phyloP scores from a whole-genome alignment of 2,113 vertebrate genomes.

The Rhagologus leucostigma region DNA sequence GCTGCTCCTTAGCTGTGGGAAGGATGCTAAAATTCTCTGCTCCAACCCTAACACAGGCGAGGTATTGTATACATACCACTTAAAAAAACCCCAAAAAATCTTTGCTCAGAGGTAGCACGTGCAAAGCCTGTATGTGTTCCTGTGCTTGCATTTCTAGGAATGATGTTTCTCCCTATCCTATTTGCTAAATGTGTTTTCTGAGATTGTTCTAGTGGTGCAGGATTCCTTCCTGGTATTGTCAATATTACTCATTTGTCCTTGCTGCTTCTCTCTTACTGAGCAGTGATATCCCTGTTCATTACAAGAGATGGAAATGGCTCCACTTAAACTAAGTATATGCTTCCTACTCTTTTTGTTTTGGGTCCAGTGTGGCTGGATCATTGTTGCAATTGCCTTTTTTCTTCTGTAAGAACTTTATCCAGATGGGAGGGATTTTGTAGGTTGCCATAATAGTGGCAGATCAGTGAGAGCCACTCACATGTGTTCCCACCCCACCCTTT shows the following conservation, averaged over 20 bases:
- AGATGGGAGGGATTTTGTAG: background rate
- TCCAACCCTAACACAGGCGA: constrained; percentile 95
- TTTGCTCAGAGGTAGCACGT: background rate
- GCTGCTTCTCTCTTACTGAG: background rate
- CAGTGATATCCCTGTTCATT: background rate
- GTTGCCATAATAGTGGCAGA: background rate
- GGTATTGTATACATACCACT: constrained; percentile 65
- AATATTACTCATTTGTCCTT: background rate
- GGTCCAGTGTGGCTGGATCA: background rate
- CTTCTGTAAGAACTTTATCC: background rate
- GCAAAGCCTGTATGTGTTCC: background rate
- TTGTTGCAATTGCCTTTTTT: background rate
- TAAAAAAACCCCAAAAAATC: background rate
- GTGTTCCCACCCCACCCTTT: background rate
- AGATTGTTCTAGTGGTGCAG: background rate
- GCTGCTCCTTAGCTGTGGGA: constrained; percentile 91
- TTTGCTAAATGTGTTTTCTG: background rate
- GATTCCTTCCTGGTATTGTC: background rate
- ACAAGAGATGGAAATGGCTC: background rate
- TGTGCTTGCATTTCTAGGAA: background rate
- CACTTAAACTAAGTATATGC: background rate
- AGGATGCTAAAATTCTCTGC: constrained; percentile 94
- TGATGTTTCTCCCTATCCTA: background rate
- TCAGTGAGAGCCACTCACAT: background rate
- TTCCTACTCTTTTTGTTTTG: background rate